Base-by-base conservation (phyloP, 2,113 vertebrate species). In the Pionites leucogaster region DNA sequence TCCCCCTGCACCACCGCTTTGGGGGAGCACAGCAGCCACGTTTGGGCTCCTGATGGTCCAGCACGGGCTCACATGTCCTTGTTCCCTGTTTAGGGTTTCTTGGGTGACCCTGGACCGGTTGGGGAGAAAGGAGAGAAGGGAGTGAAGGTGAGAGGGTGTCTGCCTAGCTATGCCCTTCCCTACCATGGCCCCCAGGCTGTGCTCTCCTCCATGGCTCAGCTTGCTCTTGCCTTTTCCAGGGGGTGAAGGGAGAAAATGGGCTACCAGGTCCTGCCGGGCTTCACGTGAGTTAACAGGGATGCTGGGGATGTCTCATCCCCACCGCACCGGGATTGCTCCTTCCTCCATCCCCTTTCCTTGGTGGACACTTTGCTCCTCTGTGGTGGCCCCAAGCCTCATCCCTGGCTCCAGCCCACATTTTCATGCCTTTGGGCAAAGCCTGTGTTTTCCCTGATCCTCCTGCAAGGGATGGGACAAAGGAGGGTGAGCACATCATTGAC, bases 111-210 rank as follows among this genome's bases (percentile, higher is more conserved):
- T 27, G 99, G 99, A 63, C 95, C 93, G 1, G 74, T 4, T 84
- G 99, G 99, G 28, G 97, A 98, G 57, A 92, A 88, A 93, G 99
- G 99, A 79, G 97, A 98, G 94, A 97, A 98, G 77, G 99, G 98
- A 81, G 82, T 81, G 41, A 99, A 98, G 98, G 99, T 99, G 98
- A 97, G 98, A 97, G 86, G 74, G 28, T 42, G 67, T 14, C 39
- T 55, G 29, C 57, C 35, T 13, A 60, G 62, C 7, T n/a, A 6
- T 33, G 46, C 31, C 55, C 77, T 5, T 27, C 60, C 89, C 82
- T 24, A 13, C 31, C 39, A 2, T 1, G 4, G n/a, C 7, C 18
- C 39, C 52, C 25, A 10, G 53, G 2, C 12, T 3, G 3, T 5
- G 37, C 29, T 80, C 22, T 47, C 19, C 75, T 47, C 24, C 68